Evolutionary conservation across 2,113 vertebrate species (phyloP).

Genomic region (Cyprinodon tularosa): DNA sequence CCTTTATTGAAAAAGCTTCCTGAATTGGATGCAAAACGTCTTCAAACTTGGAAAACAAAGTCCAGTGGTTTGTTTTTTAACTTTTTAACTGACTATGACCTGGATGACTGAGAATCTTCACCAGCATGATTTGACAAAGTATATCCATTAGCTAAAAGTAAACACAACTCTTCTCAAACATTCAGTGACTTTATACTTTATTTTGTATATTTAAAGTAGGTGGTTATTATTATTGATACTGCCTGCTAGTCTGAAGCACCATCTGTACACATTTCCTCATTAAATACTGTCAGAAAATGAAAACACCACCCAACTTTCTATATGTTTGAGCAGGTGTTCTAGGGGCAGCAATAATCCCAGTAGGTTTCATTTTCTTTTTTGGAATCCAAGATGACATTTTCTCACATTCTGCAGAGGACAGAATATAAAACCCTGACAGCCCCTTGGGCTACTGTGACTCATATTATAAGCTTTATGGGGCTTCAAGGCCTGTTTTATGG

Average conservation of each 20-base stretch:
- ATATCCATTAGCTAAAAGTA: background rate
- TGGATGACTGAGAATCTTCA: too few relatives aligned
- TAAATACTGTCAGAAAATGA: background rate
- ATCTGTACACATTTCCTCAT: background rate
- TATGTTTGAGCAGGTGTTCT: constrained; percentile 50
- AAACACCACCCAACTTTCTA: constrained; percentile 18
- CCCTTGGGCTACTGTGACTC: constrained; percentile 56
- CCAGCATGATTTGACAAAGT: background rate
- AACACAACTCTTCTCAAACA: background rate
- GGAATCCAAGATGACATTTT: constrained; percentile 15
- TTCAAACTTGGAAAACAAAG: too few relatives aligned
- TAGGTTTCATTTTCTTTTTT: constrained; percentile 12
- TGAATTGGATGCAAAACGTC: too few relatives aligned
- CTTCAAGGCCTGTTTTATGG: constrained; percentile 24
- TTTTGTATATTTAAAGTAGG: background rate
- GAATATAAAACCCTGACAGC: constrained; percentile 20
- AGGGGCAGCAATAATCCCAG: constrained; percentile 13
- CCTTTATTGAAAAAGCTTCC: too few relatives aligned
- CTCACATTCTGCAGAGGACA: constrained; percentile 2
- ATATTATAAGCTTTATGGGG: constrained; percentile 48
- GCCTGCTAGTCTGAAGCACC: background rate
- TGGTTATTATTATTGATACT: background rate
- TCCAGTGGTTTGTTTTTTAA: too few relatives aligned
- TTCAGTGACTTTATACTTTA: background rate
- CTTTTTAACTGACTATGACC: too few relatives aligned